Evolutionary conservation across 2,888 invertebrate genomes (phyloP).

Genomic region (Chaitophorus viminalis): DNA sequence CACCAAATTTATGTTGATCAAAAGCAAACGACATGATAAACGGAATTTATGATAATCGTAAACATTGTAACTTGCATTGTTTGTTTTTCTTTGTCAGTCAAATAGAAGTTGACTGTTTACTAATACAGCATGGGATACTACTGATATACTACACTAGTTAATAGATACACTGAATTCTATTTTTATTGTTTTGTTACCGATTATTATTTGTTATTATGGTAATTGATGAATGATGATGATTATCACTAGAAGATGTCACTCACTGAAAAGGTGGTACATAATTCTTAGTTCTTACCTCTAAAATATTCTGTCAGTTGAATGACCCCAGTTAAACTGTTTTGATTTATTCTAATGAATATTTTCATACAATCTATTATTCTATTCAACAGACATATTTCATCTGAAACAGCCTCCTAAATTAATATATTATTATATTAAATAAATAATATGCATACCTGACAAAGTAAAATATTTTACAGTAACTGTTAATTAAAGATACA

Average conservation of each 20-base stretch:
- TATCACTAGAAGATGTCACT: no score
- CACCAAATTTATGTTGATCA: no score
- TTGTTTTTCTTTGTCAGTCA: no score
- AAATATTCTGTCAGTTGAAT: background rate
- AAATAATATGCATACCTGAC: no score
- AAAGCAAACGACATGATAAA: no score
- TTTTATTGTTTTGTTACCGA: background rate
- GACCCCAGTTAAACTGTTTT: background rate
- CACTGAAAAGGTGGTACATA: background rate
- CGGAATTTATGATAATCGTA: no score
- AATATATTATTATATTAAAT: background rate
- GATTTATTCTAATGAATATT: background rate
- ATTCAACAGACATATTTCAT: background rate
- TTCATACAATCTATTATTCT: background rate
- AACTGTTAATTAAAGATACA: no score
- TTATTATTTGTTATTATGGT: background rate
- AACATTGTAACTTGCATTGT: no score
- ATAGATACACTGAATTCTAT: background rate
- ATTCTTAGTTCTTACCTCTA: background rate
- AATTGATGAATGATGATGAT: background rate
- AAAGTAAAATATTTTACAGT: no score
- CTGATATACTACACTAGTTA: no score
- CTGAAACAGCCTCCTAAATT: background rate
- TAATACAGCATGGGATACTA: no score
- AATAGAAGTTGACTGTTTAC: no score